Percentiles rank a stretch among this genome's conserved stretches.
phyloP scores from a whole-genome alignment of 2,888 invertebrate genomes.

The Steinernema hermaphroditum region DNA sequence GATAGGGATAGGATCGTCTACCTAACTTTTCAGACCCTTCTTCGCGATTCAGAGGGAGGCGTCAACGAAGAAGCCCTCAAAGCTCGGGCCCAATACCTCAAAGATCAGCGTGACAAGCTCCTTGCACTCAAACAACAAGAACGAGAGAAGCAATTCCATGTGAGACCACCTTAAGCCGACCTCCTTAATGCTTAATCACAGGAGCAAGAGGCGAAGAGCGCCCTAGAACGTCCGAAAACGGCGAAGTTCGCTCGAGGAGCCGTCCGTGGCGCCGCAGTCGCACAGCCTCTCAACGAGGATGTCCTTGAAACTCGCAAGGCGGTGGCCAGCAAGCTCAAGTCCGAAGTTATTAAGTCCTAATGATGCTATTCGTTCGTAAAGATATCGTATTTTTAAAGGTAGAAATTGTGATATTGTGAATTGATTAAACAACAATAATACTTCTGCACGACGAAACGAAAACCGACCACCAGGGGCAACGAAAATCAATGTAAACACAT shows the following conservation, averaged over 20 bases:
- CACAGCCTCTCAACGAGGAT: background rate
- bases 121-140: conserved; percentile 85
- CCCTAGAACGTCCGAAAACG: conserved; percentile 35
- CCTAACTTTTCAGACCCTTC: conserved; percentile 32
- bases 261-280: background rate
- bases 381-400: too few species aligned
- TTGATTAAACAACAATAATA: too few species aligned
- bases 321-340: conserved; percentile 38
- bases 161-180: conserved; percentile 21
- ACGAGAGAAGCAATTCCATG: conserved; percentile 73
- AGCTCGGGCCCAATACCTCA: conserved; percentile 79
- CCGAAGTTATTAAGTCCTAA: conserved; percentile 28
- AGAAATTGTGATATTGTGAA: too few species aligned
- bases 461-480: too few species aligned
- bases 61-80: conserved; percentile 38
- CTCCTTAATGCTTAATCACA: conserved; percentile 38
- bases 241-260: conserved; percentile 37
- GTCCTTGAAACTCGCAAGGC: conserved; percentile 39
- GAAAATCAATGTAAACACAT: too few species aligned
- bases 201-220: conserved; percentile 42
- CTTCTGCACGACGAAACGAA: too few species aligned
- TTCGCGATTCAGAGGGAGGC: conserved; percentile 36
- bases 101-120: conserved; percentile 86
- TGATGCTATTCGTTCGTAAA: too few species aligned
- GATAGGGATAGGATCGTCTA: background rate